Base-by-base conservation (phyloP, 2,888 invertebrate genomes). In the Salticus scenicus region DNA sequence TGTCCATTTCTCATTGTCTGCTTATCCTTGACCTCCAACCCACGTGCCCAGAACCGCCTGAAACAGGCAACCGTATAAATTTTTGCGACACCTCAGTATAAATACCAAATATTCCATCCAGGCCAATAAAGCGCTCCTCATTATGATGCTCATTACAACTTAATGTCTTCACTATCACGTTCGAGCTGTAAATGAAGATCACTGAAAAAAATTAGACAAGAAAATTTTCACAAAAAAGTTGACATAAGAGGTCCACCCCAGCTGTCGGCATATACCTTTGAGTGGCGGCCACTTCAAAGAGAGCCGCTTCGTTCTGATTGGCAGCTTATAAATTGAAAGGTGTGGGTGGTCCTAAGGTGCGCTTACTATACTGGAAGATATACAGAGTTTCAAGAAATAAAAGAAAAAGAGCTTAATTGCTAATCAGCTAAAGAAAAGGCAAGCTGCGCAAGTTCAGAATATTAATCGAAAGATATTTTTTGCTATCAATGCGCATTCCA, bases 91-190 rank as follows among this genome's bases (percentile, higher is more conserved):
- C 42, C 42, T 14, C 17, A 17, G 17, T 17, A 47, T 2, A 17
- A 10, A 47, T 5, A 37, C 42, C 42, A 14, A 47, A n/a, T 31
- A 72, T 27, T 30, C 81, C 30, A 64, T 42, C 42, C 70, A 73
- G 63, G 63, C 71, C 77, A 84, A 84, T 77, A 84, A 84, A 76
- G 75, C 51, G 37, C 73, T 84, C 2, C 77, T 84, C 77, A 84
- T 84, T 84, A 84, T 84, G 72, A 77, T 72, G 66, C 83, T 84
- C 83, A 84, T 84, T 84, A 84, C 73, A 77, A 2, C 77, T 77
- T 84, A 84, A 84, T 84, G 83, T 84, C 83, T 84, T 73, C 69
- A 84, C 83, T 84, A 84, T 72, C 77, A 83, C 83, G 83, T 83
- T 72, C 42, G 66, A 27, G 33, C 66, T 67, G 77, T 72, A 37